Evolutionary conservation across 2,888 invertebrate species (phyloP).

Genomic region (Cantharis lateralis): DNA sequence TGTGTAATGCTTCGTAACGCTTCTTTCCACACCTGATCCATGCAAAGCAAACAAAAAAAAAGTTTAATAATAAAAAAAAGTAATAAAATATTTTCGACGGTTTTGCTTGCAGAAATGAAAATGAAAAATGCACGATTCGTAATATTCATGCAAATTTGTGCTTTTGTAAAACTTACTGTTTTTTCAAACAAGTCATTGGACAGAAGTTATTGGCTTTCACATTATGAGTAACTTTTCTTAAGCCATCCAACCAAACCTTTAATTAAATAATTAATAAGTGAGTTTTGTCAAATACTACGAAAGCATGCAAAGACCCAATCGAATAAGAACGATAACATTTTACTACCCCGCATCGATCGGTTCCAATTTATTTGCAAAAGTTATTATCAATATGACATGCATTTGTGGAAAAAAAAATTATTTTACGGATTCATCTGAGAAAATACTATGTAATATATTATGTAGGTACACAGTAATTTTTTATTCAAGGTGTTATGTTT

Average conservation of each 20-base stretch:
- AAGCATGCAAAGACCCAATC: constrained; percentile 18
- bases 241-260: constrained; percentile 94
- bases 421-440: background rate
- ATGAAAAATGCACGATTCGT: constrained; percentile 17
- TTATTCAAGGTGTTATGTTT: no score
- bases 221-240: constrained; percentile 95
- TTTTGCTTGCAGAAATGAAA: constrained; percentile 12
- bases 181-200: constrained; percentile 97
- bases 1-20: constrained; percentile 88
- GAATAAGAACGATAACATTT: background rate
- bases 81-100: background rate
- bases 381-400: background rate
- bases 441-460: background rate
- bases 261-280: constrained; percentile 44
- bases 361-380: background rate
- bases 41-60: constrained; percentile 40
- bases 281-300: constrained; percentile 21
- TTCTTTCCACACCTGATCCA: constrained; percentile 87
- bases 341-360: background rate
- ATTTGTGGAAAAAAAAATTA: no score
- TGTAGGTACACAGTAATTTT: no score
- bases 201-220: constrained; percentile 99
- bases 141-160: constrained; percentile 29
- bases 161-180: constrained; percentile 85
- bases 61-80: constrained; percentile 11